Conservation (phyloP, 2,113 vertebrate species). For the Emberiza fucata region DNA sequence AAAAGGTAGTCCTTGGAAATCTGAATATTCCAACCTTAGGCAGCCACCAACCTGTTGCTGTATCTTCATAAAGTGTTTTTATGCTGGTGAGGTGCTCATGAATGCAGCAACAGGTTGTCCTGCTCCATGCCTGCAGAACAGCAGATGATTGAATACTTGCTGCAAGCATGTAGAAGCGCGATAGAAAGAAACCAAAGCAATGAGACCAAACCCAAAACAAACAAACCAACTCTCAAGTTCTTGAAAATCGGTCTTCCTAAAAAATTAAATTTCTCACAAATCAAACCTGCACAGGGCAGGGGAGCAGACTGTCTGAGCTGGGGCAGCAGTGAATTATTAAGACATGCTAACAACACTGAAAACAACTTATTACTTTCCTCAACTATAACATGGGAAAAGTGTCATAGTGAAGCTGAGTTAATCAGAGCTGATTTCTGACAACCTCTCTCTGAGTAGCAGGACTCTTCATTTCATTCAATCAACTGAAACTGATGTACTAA, state of each 20-base stretch:
- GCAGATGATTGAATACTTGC: not conserved
- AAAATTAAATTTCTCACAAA: not conserved
- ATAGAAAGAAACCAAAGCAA: not conserved
- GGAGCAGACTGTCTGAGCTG: not conserved
- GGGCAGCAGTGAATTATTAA: not conserved
- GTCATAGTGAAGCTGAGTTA: not conserved
- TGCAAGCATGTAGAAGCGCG: not conserved
- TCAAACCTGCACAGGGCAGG: not conserved
- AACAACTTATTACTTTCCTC: not conserved
- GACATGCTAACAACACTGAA: not conserved
- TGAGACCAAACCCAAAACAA: not conserved
- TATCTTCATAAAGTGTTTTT: not conserved
- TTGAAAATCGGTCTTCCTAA: not conserved
- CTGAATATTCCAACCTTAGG: not conserved
- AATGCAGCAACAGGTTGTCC: not conserved
- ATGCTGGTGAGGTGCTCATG: accelerated
- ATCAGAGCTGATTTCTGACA: not conserved
- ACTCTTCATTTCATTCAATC: not conserved
- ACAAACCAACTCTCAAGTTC: not conserved
- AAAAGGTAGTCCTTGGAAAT: not conserved
- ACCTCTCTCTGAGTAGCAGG: not conserved
- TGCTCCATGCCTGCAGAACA: not conserved
- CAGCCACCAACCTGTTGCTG: accelerated
- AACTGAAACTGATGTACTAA: not conserved
- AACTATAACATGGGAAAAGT: not conserved